Base-by-base conservation (phyloP, 2,888 invertebrate species). In the Chymomyza fuscimana region DNA sequence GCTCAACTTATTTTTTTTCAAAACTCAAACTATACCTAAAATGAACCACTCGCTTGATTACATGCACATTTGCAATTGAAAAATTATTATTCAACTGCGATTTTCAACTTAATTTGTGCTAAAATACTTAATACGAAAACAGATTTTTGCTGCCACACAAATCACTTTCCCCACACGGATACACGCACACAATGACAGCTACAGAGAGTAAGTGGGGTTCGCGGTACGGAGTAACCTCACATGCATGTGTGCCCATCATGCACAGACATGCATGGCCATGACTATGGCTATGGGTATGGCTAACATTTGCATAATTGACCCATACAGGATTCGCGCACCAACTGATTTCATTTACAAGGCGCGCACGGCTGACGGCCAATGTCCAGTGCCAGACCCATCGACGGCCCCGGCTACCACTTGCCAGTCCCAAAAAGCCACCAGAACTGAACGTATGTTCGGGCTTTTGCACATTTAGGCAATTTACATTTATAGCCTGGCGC, bases 241-340 rank as follows among this genome's bases (percentile, higher is more conserved):
- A 36, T 61, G 61, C 54, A 54, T 16, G 54, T 54, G 54, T 22
- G 54, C 29, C 56, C 36, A 50, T n/a, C 15, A 25, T 59, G 32
- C 32, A n/a, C 25, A 25, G 19, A 32, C 29, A 59, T 25, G 59
- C 59, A 59, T 59, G 56, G 56, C 56, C 16, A 56, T 56, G 56
- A 25, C 16, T 16, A 19, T 10, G 56, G 56, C 19, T 25, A 22
- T 22, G 58, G 22, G 54, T 64, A 62, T 63, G 78, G 75, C 77
- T 74, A 72, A 78, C 81, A 90, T 90, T 91, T 89, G 89, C 90
- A 90, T 91, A 91, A 90, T 90, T 91, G 90, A 90, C 90, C 90
- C 91, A 90, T 91, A 86, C 86, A 84, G 85, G 88, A 89, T 88
- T 87, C 87, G 86, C 86, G 89, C 89, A 86, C 85, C 89, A 88